These are phyloP conservation scores for Seira musarum DNA, from an alignment of 2,888 invertebrate species.

Conservation along the genomic window DNA sequence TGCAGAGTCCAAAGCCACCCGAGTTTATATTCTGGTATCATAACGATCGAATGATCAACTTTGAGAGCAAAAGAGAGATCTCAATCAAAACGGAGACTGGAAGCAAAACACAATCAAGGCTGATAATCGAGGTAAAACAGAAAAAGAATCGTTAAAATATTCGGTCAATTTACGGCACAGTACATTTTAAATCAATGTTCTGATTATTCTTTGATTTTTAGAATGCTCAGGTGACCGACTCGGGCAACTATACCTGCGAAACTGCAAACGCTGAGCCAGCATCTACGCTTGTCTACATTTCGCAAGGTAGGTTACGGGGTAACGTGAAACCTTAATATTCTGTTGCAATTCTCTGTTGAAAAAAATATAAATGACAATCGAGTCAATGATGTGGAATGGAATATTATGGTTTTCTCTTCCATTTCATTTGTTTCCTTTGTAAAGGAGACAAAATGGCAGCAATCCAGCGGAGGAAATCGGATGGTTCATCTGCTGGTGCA, in stretches of 20 bases:
- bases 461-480: constrained; percentile 84
- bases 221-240: constrained; percentile 86
- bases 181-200: too few species aligned
- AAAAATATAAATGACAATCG: not conserved
- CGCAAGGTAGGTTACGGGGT: constrained; percentile 81
- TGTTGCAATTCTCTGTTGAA: not conserved
- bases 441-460: constrained; percentile 93
- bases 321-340: constrained; percentile 16
- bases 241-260: constrained; percentile 92
- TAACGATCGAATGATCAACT: constrained; percentile 74
- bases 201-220: too few species aligned
- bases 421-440: not conserved
- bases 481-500: constrained; percentile 43
- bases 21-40: constrained; percentile 74
- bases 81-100: constrained; percentile 86
- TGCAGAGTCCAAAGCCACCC: constrained; percentile 73
- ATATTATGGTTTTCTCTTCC: too few species aligned
- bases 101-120: constrained; percentile 86
- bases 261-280: constrained; percentile 92
- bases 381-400: not conserved
- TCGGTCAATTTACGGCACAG: too few species aligned
- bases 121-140: constrained; percentile 88
- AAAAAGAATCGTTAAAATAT: too few species aligned
- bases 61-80: constrained; percentile 72
- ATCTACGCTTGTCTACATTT: constrained; percentile 90